Evolutionary conservation across 2,888 invertebrate species (phyloP).

Genomic region (Hirtodrosophila duncani): DNA sequence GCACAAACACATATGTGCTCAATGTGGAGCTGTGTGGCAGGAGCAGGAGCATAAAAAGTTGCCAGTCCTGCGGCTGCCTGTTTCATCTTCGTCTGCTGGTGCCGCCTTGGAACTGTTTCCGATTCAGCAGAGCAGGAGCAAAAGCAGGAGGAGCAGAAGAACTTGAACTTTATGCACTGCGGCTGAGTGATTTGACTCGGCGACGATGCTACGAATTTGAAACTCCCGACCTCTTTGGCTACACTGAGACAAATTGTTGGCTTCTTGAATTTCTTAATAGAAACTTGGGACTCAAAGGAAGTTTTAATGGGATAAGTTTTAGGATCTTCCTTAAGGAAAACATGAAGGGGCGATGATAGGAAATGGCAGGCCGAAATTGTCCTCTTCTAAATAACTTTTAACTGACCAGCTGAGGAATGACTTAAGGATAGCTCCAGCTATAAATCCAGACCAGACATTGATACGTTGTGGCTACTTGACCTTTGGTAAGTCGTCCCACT

Average conservation of each 20-base stretch:
- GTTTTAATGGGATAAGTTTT: too few species aligned
- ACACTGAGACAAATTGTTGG: constrained; percentile 2
- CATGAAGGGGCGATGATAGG: too few species aligned
- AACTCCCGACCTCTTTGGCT: neutral
- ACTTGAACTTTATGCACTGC: constrained; percentile 64
- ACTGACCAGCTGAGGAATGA: too few species aligned
- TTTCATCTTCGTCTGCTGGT: constrained; percentile 1
- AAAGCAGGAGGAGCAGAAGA: constrained; percentile 21
- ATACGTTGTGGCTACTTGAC: constrained; percentile 20
- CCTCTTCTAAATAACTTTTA: too few species aligned
- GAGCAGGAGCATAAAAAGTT: constrained; percentile 18
- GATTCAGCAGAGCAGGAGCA: constrained; percentile 20
- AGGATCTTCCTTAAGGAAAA: too few species aligned
- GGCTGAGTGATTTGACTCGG: constrained; percentile 62
- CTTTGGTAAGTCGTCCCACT: too few species aligned
- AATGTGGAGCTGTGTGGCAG: neutral
- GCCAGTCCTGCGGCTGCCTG: constrained; percentile 17
- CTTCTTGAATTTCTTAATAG: too few species aligned
- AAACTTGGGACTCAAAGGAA: too few species aligned
- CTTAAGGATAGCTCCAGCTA: too few species aligned
- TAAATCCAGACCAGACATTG: constrained; percentile 56
- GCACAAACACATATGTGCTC: constrained; percentile 24
- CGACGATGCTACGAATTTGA: neutral
- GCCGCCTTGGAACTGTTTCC: constrained; percentile 49
- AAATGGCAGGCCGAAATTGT: too few species aligned